Percentiles rank a stretch among this genome's conserved stretches.
These are phyloP conservation scores for Cynaeus angustus DNA, from an alignment of 2,888 invertebrate species.

Conservation along the genomic window DNA sequence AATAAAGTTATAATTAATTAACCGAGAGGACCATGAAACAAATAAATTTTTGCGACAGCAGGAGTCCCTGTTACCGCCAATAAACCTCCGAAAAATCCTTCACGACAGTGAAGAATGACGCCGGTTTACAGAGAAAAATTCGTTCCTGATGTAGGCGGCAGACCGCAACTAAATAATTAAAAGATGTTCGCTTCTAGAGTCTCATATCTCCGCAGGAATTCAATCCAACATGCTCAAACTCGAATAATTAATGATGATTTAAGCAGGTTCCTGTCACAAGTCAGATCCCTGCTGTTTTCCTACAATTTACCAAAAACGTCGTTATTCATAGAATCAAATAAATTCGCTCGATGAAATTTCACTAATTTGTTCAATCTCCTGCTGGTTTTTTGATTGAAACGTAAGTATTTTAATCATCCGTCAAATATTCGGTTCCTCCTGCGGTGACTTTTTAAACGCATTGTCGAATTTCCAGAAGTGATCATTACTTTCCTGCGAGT, in stretches of 20 bases:
- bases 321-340: constrained; percentile 8
- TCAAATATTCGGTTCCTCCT: constrained; percentile 4
- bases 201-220: constrained; percentile 9
- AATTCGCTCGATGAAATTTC: constrained; percentile 12
- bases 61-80: not conserved
- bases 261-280: constrained; percentile 10
- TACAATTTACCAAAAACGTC: constrained; percentile 6
- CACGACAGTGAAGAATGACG: not conserved
- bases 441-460: not conserved
- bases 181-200: not conserved
- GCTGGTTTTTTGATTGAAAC: constrained; percentile 27
- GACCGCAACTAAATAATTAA: not conserved
- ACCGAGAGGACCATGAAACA: constrained; percentile 6
- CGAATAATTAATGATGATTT: constrained; percentile 16
- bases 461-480: not conserved
- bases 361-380: constrained; percentile 13
- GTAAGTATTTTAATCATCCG: constrained; percentile 14
- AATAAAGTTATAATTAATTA: constrained; percentile 15
- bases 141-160: not conserved
- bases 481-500: constrained; percentile 5
- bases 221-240: not conserved
- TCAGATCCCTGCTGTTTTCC: constrained; percentile 3
- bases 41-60: constrained; percentile 9
- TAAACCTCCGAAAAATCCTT: not conserved
- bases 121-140: too few relatives aligned